Base-by-base conservation (phyloP, 2,113 vertebrate species). In the Sinocyclocheilus grahami region DNA sequence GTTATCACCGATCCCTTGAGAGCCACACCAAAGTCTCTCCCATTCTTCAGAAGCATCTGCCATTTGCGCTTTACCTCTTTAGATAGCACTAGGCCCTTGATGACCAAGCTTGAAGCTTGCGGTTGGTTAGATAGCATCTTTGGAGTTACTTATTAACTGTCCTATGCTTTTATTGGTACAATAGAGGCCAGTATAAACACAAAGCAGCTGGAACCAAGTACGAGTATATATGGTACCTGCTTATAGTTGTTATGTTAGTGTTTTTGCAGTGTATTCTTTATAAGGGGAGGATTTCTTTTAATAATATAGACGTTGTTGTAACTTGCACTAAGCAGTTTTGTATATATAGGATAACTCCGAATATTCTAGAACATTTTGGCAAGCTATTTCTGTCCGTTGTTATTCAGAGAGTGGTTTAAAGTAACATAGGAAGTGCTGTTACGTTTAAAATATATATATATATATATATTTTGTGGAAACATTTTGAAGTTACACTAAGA, bases 11-110 rank as follows among this genome's bases (percentile, higher is more conserved):
- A 78, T 16, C 82, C 13, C 63, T 60, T 27, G 48, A 74, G 74
- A 77, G 87, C 79, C 79, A 83, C 39, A n/a, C 58, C 76, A 82
- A 87, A 76, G 51, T 85, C 75, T 84, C 84, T 77, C 78, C 55
- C 77, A 22, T 71, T 86, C 55, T 37, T 75, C 20, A n/a, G 33
- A 84, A 46, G 79, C n/a, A 82, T 67, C 46, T 37, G 22, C 42
- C 77, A 5, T 55, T 62, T 83, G 14, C 78, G 62, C 12, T 51
- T 37, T 53, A 81, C 37, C 22, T 83, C 13, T 83, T 71, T 11
- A 71, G 76, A 39, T 74, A 83, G 85, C 67, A 81, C 42, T 86
- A 84, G 42, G 53, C 33, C 39, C 10, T 88, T 7, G 24, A 37
- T 37, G 62, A 39, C 62, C 22, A 74, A 83, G 53, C 20, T 18